Evolutionary conservation across 1,140 invertebrate genomes (phyloP), one percentile per base, ranked within the genome.

Genomic region (Pissodes strobi): DNA sequence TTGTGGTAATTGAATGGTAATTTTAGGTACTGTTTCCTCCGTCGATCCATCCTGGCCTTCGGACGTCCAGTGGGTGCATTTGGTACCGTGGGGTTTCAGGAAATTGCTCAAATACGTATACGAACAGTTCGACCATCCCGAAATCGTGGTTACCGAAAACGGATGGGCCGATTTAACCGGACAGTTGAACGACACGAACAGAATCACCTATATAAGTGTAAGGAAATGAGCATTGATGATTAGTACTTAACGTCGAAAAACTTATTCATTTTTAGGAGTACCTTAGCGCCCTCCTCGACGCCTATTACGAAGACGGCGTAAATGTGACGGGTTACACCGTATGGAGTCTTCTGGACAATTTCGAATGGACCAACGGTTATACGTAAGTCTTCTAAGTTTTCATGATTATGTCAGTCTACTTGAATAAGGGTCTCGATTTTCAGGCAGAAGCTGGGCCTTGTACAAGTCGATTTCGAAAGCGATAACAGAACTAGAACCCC

Each of bases 391-490:
- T 22, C n/a, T 38, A 6, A 56, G n/a, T 3, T 30, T 13, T n/a
- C n/a, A n/a, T n/a, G n/a, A n/a, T n/a, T n/a, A n/a, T n/a, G n/a
- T n/a, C n/a, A n/a, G n/a, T n/a, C n/a, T n/a, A n/a, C n/a, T n/a
- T n/a, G n/a, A n/a, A 23, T 15, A 49, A 22, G 19, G n/a, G 13
- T 37, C 6, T 45, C 10, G 2, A 66, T 76, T 67, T 74, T 82
- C 82, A 58, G 78, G 87, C 84, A 2, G 79, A 86, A 83, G 67
- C 93, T 91, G 74, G 91, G 91, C 1, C 70, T 21, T 23, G 86
- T 88, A 69, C 81, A 86, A 13, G 88, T 94, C 0, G 85, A 94
- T 73, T 93, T 91, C 69, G 81, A 78, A 0, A 82, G 86, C 67
- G 83, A 86, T 0, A 73, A 86, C 0, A 82, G 84, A 63, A 83